Evolutionary conservation across 92 coral and sea anemone species (phyloP).

Genomic region (Palythoa grandiflora): DNA sequence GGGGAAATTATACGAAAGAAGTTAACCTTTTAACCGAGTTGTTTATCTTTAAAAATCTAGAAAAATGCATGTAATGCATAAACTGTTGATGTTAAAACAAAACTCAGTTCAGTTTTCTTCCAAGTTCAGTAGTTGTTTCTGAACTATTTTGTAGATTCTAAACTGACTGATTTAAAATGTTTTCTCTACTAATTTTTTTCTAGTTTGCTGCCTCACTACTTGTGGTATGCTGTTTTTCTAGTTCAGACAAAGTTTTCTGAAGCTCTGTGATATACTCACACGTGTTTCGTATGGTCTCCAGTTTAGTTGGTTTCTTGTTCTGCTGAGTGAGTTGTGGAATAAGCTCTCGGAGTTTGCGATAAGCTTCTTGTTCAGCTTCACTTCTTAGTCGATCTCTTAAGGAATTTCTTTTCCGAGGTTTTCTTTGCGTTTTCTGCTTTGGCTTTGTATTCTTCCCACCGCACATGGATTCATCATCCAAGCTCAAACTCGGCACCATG

Average conservation of each 20-base stretch:
- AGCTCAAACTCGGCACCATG: constrained; percentile 29
- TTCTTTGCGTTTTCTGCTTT: constrained; percentile 39
- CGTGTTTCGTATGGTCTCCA: constrained; percentile 81
- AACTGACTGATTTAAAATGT: not conserved
- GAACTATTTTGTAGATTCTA: not conserved
- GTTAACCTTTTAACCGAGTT: not conserved
- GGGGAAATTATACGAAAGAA: not conserved
- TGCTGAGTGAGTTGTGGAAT: constrained; percentile 67
- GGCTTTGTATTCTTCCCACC: not conserved
- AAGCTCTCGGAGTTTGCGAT: constrained; percentile 74
- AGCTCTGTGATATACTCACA: constrained; percentile 75
- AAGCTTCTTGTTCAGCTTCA: constrained; percentile 89
- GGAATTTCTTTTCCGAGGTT: constrained; percentile 70
- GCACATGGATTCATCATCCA: constrained; percentile 14
- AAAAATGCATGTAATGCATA: not conserved
- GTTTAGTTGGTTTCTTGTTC: constrained; percentile 78
- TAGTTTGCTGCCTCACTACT: not conserved
- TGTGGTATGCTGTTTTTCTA: constrained; percentile 42
- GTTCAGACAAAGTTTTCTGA: constrained; percentile 62
- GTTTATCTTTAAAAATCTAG: not conserved
- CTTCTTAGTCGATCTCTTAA: constrained; percentile 72
- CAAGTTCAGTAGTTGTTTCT: not conserved
- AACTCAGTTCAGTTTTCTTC: not conserved
- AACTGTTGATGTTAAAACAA: not conserved
- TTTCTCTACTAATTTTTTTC: no score